A percentile compares a stretch with the other conserved stretches of the same genome.
Conservation (phyloP, 1,140 invertebrate species). For the Oreohelix idahoensis region DNA sequence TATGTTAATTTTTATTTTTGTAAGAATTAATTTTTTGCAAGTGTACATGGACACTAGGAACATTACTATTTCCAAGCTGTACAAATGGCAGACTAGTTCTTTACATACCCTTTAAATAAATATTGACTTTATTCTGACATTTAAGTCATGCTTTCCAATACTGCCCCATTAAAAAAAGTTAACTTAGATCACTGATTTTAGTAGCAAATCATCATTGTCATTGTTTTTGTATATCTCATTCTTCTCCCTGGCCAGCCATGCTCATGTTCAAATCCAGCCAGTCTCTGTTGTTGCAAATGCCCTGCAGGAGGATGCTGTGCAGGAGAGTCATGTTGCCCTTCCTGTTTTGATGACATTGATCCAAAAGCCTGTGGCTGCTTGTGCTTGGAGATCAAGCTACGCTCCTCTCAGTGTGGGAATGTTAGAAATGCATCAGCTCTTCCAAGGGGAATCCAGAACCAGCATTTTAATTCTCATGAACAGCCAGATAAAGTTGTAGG, state of each 20-base stretch:
- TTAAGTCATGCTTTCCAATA: too few relatives aligned
- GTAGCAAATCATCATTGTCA: too few relatives aligned
- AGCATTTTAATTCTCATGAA: too few relatives aligned
- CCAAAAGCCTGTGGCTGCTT: constrained; percentile 6
- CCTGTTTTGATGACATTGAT: not conserved
- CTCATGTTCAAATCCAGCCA: not conserved
- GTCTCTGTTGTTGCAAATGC: not conserved
- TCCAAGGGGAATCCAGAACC: not conserved
- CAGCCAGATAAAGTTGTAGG: not conserved
- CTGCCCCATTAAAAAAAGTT: too few relatives aligned
- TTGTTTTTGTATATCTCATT: not conserved
- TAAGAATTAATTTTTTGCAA: too few relatives aligned
- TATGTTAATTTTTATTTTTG: too few relatives aligned
- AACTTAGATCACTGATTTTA: too few relatives aligned
- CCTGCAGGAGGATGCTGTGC: not conserved
- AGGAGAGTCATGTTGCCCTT: not conserved
- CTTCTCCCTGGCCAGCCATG: not conserved
- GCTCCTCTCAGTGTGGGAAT: not conserved
- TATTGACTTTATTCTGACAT: too few relatives aligned
- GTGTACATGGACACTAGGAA: too few relatives aligned
- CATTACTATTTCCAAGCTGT: too few relatives aligned
- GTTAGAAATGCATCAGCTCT: not conserved
- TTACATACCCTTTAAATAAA: too few relatives aligned
- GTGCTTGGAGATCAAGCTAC: constrained; percentile 26
- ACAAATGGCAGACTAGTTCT: too few relatives aligned